Conservation (phyloP, 1,140 invertebrate species). For the Pseudobourletiella spinata region DNA sequence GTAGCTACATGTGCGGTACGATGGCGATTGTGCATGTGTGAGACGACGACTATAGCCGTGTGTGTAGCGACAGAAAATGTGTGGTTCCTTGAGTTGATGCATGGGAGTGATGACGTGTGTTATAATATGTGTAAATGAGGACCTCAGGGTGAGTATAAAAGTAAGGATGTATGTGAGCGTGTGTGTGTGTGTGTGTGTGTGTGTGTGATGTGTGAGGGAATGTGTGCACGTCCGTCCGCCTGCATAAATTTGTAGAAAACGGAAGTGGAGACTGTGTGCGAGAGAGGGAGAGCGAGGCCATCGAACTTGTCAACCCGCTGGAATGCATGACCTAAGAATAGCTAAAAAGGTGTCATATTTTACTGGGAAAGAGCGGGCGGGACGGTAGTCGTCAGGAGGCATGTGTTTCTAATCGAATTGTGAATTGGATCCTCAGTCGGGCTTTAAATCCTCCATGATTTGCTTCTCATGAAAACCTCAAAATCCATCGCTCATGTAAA, state of each 20-base stretch:
- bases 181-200: no score
- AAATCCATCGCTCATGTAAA: background rate
- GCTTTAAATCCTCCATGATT: constrained; percentile 5
- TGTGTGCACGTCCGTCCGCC: no score
- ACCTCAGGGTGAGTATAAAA: no score
- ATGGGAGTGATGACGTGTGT: no score
- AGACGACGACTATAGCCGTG: no score
- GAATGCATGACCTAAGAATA: constrained; percentile 6
- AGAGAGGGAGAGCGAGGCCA: background rate
- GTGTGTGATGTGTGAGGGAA: no score
- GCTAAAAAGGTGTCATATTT: constrained; percentile 19
- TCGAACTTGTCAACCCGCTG: constrained; percentile 1
- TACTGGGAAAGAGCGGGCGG: background rate
- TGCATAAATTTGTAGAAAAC: constrained; percentile 3
- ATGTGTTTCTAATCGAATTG: constrained; percentile 34
- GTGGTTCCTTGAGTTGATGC: no score
- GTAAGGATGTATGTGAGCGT: no score
- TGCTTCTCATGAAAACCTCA: constrained; percentile 3
- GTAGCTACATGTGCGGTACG: no score
- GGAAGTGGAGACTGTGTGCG: constrained; percentile 2
- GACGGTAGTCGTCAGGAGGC: constrained; percentile 6
- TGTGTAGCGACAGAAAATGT: no score
- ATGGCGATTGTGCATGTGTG: no score
- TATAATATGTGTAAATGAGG: no score
- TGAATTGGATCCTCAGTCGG: constrained; percentile 9